phyloP scores from a whole-genome alignment of 2,888 invertebrate species.

The Andrena dorsata region DNA sequence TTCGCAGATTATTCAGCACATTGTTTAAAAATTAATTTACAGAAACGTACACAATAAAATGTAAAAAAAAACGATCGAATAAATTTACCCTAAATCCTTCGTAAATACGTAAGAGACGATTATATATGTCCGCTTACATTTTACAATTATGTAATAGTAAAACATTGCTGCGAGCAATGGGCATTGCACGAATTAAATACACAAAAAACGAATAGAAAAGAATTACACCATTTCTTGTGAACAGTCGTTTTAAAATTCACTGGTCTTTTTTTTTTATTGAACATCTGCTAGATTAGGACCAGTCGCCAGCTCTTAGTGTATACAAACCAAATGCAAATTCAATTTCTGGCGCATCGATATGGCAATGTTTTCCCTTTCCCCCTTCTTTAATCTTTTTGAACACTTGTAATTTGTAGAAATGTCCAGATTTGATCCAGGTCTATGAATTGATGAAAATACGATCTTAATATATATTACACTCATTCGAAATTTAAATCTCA shows the following conservation, averaged over 20 bases:
- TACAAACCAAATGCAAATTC: slow-evolving; percentile 61
- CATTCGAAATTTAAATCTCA: slow-evolving; percentile 78
- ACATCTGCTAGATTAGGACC: slow-evolving; percentile 66
- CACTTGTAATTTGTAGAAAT: slow-evolving; percentile 71
- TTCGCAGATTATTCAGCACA: slow-evolving; percentile 41
- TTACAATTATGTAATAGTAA: slow-evolving; percentile 59
- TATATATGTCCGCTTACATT: slow-evolving; percentile 58
- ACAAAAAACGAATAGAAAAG: slow-evolving; percentile 47
- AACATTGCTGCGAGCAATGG: slow-evolving; percentile 63
- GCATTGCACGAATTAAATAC: slow-evolving; percentile 66
- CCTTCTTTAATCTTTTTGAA: slow-evolving; percentile 46
- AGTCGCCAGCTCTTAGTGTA: slow-evolving; percentile 52
- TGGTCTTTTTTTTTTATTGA: slow-evolving; percentile 52
- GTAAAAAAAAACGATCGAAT: slow-evolving; percentile 55
- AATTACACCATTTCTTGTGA: slow-evolving; percentile 37
- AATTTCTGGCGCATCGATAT: slow-evolving; percentile 63
- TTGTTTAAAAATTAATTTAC: slow-evolving; percentile 57
- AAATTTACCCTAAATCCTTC: slow-evolving; percentile 57
- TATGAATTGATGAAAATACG: slow-evolving; percentile 65
- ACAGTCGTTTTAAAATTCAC: slow-evolving; percentile 49
- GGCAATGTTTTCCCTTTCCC: slow-evolving; percentile 59
- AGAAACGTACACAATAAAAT: slow-evolving; percentile 50
- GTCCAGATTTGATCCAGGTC: slow-evolving; percentile 65
- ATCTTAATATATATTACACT: slow-evolving; percentile 62
- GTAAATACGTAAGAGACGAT: slow-evolving; percentile 50